Evolutionary conservation across 2,113 vertebrate species (phyloP).

Genomic region (Butorides virescens): DNA sequence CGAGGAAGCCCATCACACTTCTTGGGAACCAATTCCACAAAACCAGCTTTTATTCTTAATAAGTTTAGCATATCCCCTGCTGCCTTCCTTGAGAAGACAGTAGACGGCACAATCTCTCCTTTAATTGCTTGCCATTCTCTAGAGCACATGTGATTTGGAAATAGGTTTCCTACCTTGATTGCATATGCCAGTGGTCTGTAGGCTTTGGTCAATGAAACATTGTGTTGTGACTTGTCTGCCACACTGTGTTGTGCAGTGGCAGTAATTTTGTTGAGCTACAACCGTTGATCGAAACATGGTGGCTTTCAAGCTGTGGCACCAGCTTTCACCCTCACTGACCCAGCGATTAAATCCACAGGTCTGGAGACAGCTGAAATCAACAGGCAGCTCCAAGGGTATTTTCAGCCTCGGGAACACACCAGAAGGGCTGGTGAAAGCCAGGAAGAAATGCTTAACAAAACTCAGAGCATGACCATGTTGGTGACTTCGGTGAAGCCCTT

Average conservation of each 20-base stretch:
- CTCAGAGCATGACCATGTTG: not conserved
- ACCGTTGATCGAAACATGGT: not conserved
- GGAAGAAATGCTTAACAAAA: not conserved
- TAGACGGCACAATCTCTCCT: not conserved
- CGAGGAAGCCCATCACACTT: not conserved
- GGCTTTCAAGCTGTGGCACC: not conserved
- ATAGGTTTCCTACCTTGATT: not conserved
- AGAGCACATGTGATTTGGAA: not conserved
- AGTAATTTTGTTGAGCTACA: not conserved
- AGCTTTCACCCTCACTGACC: not conserved
- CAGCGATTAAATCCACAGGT: slow-evolving; percentile 64
- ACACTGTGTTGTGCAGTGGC: not conserved
- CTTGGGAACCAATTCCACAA: not conserved
- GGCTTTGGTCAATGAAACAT: not conserved
- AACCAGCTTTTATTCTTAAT: not conserved
- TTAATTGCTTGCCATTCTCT: not conserved
- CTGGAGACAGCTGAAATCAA: slow-evolving; percentile 42
- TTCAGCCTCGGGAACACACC: not conserved
- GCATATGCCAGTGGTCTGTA: not conserved
- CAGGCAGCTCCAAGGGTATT: not conserved
- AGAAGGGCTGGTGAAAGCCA: not conserved
- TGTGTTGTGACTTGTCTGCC: not conserved
- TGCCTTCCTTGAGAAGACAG: not conserved
- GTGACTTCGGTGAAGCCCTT: not conserved
- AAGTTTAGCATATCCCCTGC: not conserved